phyloP scores from a whole-genome alignment of 2,113 vertebrate species.

The Caretta caretta region DNA sequence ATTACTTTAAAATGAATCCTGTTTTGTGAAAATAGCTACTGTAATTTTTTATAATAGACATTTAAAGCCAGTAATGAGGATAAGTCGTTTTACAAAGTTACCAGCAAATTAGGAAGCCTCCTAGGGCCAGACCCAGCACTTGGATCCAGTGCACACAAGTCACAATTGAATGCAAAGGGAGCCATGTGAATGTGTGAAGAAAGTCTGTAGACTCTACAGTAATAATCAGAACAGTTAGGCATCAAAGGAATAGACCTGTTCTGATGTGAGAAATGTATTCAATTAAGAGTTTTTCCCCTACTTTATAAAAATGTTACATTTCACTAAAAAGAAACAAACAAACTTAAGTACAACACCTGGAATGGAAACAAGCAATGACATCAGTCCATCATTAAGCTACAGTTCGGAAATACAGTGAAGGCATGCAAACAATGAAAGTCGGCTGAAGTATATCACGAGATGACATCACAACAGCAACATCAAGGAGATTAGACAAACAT shows the following conservation, averaged over 20 bases:
- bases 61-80: neutral
- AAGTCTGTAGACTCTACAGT: conserved; percentile 2
- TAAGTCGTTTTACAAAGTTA: conserved; percentile 8
- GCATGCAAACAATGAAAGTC: neutral
- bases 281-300: neutral
- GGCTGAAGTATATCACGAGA: neutral
- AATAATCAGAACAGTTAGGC: neutral
- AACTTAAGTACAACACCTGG: neutral
- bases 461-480: conserved; percentile 19
- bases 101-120: neutral
- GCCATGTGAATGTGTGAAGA: neutral
- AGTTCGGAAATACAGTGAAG: neutral
- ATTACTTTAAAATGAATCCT: conserved; percentile 12
- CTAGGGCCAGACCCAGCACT: neutral
- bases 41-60: neutral
- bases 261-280: neutral
- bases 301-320: neutral
- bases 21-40: neutral
- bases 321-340: conserved; percentile 6
- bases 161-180: neutral
- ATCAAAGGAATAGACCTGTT: neutral
- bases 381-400: neutral
- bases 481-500: neutral
- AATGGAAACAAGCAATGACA: neutral
- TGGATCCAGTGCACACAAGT: neutral